phyloP scores from a whole-genome alignment of 2,113 vertebrate species.

The chimpanzee (Pan troglodytes) region DNA sequence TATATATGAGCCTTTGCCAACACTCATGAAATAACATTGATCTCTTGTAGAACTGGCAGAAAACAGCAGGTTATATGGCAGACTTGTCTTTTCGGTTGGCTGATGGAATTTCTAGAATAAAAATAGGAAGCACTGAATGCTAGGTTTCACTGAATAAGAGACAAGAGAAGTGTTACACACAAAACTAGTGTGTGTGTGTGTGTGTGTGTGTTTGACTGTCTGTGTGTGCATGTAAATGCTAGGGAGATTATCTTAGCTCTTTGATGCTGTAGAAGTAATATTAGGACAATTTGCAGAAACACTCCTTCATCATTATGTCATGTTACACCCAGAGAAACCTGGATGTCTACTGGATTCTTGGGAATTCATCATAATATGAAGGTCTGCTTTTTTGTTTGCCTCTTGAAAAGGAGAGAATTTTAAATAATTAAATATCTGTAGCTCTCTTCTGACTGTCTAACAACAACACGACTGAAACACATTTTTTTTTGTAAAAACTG shows the following conservation, averaged over 20 bases:
- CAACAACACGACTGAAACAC: not conserved
- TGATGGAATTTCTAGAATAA: not conserved
- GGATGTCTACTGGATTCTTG: not conserved
- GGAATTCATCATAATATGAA: not conserved
- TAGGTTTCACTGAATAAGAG: not conserved
- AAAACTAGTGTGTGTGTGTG: not conserved
- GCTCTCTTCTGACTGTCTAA: not conserved
- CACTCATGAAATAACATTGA: not conserved
- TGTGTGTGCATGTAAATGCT: not conserved
- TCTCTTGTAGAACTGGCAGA: not conserved
- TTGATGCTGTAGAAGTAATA: not conserved
- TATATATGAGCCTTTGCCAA: not conserved
- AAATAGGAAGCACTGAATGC: not conserved
- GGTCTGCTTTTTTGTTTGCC: not conserved
- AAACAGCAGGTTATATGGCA: not conserved
- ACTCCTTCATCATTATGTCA: not conserved
- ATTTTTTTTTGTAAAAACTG: not conserved
- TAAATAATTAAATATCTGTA: not conserved
- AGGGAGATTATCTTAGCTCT: not conserved
- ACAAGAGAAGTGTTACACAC: not conserved
- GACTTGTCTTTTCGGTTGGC: not conserved
- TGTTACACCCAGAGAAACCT: not conserved
- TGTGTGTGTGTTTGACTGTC: not conserved
- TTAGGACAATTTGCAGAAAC: not conserved
- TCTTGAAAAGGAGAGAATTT: not conserved